phyloP scores from a whole-genome alignment of 2,113 vertebrate genomes.

The Sorex araneus region DNA sequence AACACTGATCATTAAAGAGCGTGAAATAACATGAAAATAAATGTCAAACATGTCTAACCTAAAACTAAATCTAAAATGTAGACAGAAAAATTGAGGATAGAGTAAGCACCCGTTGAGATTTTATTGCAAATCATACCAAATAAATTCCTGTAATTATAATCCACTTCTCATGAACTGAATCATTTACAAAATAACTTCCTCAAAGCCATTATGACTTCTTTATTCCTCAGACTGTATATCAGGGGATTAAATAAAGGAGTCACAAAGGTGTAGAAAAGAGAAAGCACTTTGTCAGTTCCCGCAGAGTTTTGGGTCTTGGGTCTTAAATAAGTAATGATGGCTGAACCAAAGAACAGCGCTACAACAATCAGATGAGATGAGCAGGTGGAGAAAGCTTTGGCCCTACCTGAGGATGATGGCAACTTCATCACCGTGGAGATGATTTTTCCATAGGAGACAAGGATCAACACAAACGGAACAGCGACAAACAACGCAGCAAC shows the following conservation, averaged over 20 bases:
- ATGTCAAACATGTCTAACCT: not conserved
- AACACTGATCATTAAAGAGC: too few species aligned
- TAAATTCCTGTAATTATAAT: rapidly evolving
- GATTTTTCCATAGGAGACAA: constrained; percentile 75
- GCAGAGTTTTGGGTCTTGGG: not conserved
- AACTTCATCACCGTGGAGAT: constrained; percentile 62
- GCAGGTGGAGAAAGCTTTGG: constrained; percentile 77
- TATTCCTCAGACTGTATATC: constrained; percentile 69
- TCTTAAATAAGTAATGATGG: constrained; percentile 59
- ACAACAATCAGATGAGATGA: constrained; percentile 70
- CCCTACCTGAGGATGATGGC: constrained; percentile 3
- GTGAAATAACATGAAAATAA: too few species aligned
- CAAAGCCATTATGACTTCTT: constrained; percentile 41
- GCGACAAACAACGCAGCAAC: not conserved
- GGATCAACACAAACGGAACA: not conserved
- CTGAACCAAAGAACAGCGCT: constrained; percentile 65
- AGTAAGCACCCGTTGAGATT: not conserved
- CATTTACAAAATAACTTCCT: constrained; percentile 7
- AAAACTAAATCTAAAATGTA: not conserved
- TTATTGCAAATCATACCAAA: not conserved
- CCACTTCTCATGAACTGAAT: not conserved
- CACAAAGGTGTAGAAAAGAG: constrained; percentile 65
- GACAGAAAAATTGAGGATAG: not conserved
- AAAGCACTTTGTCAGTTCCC: constrained; percentile 41
- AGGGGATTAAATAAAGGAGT: constrained; percentile 60